These are phyloP conservation scores for Drosophila melanica DNA, from an alignment of 1,140 invertebrate species.

Conservation along the genomic window DNA sequence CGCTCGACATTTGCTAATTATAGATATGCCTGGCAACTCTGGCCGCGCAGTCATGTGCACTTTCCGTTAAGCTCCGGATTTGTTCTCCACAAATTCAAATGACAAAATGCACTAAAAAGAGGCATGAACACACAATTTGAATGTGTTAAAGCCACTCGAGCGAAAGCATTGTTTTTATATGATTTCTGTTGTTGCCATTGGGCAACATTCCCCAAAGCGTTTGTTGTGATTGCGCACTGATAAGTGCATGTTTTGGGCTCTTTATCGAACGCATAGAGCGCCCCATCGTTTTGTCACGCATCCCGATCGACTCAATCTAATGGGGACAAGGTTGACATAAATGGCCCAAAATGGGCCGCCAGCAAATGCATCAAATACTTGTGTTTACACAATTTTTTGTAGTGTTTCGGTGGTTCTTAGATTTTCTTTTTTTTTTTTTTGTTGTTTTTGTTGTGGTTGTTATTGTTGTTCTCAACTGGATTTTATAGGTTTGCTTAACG, in stretches of 20 bases:
- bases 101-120: constrained; percentile 30
- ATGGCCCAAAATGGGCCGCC: constrained; percentile 35
- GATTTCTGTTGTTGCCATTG: constrained; percentile 30
- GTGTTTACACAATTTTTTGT: constrained; percentile 40
- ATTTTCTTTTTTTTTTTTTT: not conserved
- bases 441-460: no score
- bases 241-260: constrained; percentile 59
- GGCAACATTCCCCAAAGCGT: constrained; percentile 29
- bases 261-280: constrained; percentile 55
- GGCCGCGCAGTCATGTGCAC: constrained; percentile 36
- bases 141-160: constrained; percentile 16
- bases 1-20: constrained; percentile 70
- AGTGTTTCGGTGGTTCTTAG: constrained; percentile 6
- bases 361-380: constrained; percentile 47
- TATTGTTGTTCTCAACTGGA: constrained; percentile 4
- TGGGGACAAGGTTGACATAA: constrained; percentile 70
- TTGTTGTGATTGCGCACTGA: constrained; percentile 71
- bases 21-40: constrained; percentile 54
- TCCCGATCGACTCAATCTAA: constrained; percentile 59
- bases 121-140: not conserved
- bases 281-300: constrained; percentile 50
- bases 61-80: constrained; percentile 21
- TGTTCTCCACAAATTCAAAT: constrained; percentile 12
- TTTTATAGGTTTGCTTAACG: not conserved
- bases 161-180: constrained; percentile 10